phyloP scores from a whole-genome alignment of 2,113 vertebrate genomes.

The Carassius carassius region DNA sequence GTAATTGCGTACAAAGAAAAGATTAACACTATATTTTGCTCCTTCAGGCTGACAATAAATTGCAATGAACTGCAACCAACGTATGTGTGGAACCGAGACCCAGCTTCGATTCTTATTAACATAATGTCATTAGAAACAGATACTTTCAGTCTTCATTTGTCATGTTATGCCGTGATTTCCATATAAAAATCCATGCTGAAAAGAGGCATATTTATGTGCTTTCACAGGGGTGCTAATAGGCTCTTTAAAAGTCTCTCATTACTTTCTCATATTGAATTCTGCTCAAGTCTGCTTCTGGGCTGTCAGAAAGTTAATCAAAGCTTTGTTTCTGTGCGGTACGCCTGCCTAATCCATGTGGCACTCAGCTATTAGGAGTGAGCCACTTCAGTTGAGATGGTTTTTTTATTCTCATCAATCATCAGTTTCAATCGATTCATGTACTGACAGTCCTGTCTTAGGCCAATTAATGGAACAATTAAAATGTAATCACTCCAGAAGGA shows the following conservation, averaged over 20 bases:
- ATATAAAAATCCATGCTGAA: slow-evolving; percentile 16
- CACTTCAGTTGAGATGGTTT: slow-evolving; percentile 36
- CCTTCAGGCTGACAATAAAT: neutral
- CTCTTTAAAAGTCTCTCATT: slow-evolving; percentile 38
- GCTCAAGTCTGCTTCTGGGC: neutral
- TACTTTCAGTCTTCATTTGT: slow-evolving; percentile 12
- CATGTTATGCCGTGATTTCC: neutral
- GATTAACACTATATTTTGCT: neutral
- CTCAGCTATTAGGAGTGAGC: slow-evolving; percentile 28
- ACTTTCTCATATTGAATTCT: slow-evolving; percentile 30
- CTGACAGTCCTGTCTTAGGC: slow-evolving; percentile 4
- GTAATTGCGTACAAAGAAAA: neutral
- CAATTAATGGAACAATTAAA: slow-evolving; percentile 39
- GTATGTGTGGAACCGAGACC: neutral
- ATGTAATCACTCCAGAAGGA: slow-evolving; percentile 49
- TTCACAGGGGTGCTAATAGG: slow-evolving; percentile 36
- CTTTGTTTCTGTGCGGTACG: slow-evolving; percentile 12
- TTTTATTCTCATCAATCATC: slow-evolving; percentile 43
- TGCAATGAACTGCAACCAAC: neutral
- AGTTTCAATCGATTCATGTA: neutral
- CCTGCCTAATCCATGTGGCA: slow-evolving; percentile 28
- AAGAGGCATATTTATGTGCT: slow-evolving; percentile 31
- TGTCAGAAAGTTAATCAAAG: slow-evolving; percentile 43
- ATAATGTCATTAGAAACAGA: slow-evolving; percentile 3
- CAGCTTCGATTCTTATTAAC: neutral